Conservation (phyloP, 2,113 vertebrate species). For the Ranitomeya imitator region DNA sequence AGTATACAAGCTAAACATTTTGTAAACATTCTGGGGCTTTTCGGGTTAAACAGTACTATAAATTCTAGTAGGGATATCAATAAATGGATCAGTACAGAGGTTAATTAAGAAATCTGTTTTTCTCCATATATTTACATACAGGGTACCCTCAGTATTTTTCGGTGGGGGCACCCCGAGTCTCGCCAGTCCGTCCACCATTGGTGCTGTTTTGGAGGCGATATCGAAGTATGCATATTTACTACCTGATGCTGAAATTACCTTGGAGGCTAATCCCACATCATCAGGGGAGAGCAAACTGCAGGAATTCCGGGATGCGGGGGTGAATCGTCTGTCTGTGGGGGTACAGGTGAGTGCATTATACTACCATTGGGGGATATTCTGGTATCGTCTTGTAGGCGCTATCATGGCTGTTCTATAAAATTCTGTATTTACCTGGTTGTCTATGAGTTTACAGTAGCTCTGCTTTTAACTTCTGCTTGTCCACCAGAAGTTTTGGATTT, state of each 20-base stretch:
- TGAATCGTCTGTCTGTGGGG: slow-evolving; percentile 90
- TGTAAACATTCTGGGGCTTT: not conserved
- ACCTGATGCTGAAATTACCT: slow-evolving; percentile 75
- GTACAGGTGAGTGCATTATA: slow-evolving; percentile 77
- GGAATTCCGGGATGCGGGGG: slow-evolving; percentile 74
- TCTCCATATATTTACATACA: slow-evolving; percentile 59
- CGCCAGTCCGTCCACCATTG: slow-evolving; percentile 78
- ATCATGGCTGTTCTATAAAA: not conserved
- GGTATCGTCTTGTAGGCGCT: not conserved
- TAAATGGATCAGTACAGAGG: not conserved
- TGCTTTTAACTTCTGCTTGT: not conserved
- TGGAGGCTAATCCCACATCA: slow-evolving; percentile 90
- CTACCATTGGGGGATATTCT: not conserved
- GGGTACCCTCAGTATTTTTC: slow-evolving; percentile 88
- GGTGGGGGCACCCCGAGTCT: slow-evolving; percentile 92
- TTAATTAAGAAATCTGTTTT: not conserved
- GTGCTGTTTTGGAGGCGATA: slow-evolving; percentile 76
- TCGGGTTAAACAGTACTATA: not conserved
- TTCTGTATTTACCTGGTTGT: not conserved
- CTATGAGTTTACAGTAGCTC: not conserved
- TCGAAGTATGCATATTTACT: slow-evolving; percentile 67
- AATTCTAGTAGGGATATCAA: not conserved
- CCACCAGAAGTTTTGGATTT: not conserved
- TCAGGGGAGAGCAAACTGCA: slow-evolving; percentile 66
- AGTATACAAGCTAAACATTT: no score